A percentile compares a stretch with the other conserved stretches of the same genome.
These are phyloP conservation scores for Noctua janthina DNA, from an alignment of 2,888 invertebrate genomes.

Conservation along the genomic window DNA sequence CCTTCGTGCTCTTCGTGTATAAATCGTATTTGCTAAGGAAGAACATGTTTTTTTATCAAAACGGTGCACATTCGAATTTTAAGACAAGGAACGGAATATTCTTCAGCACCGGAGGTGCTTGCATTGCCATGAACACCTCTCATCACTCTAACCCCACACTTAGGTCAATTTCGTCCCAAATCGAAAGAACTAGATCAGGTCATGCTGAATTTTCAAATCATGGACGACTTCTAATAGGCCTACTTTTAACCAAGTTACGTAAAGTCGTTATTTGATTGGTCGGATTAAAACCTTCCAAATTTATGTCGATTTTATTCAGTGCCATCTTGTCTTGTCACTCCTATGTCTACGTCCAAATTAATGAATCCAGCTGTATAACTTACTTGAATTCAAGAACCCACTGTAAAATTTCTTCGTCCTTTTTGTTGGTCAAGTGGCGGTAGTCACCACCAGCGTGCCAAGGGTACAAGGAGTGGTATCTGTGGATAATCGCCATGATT, in stretches of 20 bases:
- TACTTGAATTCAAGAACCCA: constrained; percentile 98
- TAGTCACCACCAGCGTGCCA: constrained; percentile 98
- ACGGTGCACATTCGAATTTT: background rate
- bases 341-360: background rate
- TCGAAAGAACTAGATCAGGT: background rate
- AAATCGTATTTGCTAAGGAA: constrained; percentile 95
- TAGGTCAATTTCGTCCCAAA: background rate
- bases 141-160: background rate
- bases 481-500: constrained; percentile 67
- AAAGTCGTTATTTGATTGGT: background rate
- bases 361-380: constrained; percentile 79
- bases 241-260: background rate
- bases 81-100: background rate
- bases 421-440: constrained; percentile 93
- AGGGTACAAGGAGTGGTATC: constrained; percentile 99
- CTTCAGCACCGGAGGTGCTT: background rate
- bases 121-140: background rate
- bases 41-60: constrained; percentile 23
- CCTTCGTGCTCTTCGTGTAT: constrained; percentile 87
- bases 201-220: background rate
- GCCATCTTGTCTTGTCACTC: background rate
- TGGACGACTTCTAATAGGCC: background rate
- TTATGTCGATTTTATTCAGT: background rate
- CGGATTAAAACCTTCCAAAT: background rate
- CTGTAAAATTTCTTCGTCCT: constrained; percentile 94